Evolutionary conservation across 2,888 invertebrate species (phyloP).

Genomic region (Megamerina dolium): DNA sequence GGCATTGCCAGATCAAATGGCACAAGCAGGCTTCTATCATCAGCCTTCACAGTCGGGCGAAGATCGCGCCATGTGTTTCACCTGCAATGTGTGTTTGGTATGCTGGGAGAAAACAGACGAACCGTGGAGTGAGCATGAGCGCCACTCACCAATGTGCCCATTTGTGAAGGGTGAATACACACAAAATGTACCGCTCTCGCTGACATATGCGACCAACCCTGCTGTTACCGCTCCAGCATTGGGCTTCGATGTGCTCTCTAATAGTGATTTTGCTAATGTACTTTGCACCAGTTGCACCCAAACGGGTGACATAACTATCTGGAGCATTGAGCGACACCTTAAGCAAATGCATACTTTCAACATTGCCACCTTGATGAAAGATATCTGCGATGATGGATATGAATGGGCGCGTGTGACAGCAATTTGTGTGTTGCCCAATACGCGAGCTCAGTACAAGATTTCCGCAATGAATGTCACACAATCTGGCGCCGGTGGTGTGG

Average conservation of each 20-base stretch:
- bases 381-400: conserved; percentile 39
- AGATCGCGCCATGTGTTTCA: conserved; percentile 94
- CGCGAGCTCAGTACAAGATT: conserved; percentile 35
- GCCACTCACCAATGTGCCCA: conserved; percentile 89
- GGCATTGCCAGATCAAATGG: conserved; percentile 94
- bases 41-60: conserved; percentile 85
- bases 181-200: conserved; percentile 86
- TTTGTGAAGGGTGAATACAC: conserved; percentile 93
- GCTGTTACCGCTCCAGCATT: conserved; percentile 55
- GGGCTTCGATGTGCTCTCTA: conserved; percentile 54
- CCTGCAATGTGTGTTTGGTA: conserved; percentile 88
- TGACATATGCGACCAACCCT: conserved; percentile 77
- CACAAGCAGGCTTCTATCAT: conserved; percentile 94
- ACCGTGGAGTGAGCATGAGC: conserved; percentile 94
- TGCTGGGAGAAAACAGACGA: conserved; percentile 97
- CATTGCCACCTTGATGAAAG: conserved; percentile 38
- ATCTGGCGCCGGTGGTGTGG: conserved; percentile 24
- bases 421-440: conserved; percentile 68
- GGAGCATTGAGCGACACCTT: conserved; percentile 76
- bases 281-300: conserved; percentile 54
- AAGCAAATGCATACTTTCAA: conserved; percentile 61
- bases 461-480: conserved; percentile 35
- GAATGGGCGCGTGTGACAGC: conserved; percentile 57
- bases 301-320: conserved; percentile 69
- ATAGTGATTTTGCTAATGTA: conserved; percentile 57